These are phyloP conservation scores for Chaitophorus viminalis DNA, from an alignment of 2,888 invertebrate species.

Conservation along the genomic window DNA sequence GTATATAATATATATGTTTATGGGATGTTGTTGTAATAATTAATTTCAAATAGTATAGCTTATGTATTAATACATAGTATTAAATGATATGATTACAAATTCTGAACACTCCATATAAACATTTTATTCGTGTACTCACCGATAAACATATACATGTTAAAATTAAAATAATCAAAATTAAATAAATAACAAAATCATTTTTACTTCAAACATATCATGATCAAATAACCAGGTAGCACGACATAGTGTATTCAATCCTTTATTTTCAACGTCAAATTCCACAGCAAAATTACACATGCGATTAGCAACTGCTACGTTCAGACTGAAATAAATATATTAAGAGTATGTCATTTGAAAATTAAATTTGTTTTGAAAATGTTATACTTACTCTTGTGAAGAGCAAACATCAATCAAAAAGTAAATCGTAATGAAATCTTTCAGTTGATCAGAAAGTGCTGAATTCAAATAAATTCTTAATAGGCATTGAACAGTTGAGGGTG, in stretches of 20 bases:
- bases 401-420: conserved; percentile 86
- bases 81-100: too few species aligned
- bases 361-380: background rate
- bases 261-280: conserved; percentile 52
- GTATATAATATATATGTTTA: too few species aligned
- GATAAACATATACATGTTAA: too few species aligned
- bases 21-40: too few species aligned
- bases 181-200: conserved; percentile 64
- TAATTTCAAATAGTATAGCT: too few species aligned
- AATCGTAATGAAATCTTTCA: conserved; percentile 82
- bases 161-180: conserved; percentile 25
- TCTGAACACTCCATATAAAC: too few species aligned
- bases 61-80: too few species aligned
- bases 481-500: conserved; percentile 84
- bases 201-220: conserved; percentile 83
- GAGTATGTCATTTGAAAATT: background rate
- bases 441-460: conserved; percentile 74
- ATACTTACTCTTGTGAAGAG: conserved; percentile 73
- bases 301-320: conserved; percentile 17
- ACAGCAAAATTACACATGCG: conserved; percentile 54
- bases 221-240: conserved; percentile 92
- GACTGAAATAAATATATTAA: conserved; percentile 16
- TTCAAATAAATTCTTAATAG: conserved; percentile 80
- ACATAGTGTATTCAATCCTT: conserved; percentile 44
- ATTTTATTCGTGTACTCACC: too few species aligned